Percentiles rank a stretch among this genome's conserved stretches.
These are phyloP conservation scores for Corythaeola cristata DNA, from an alignment of 2,113 vertebrate genomes.

Conservation along the genomic window DNA sequence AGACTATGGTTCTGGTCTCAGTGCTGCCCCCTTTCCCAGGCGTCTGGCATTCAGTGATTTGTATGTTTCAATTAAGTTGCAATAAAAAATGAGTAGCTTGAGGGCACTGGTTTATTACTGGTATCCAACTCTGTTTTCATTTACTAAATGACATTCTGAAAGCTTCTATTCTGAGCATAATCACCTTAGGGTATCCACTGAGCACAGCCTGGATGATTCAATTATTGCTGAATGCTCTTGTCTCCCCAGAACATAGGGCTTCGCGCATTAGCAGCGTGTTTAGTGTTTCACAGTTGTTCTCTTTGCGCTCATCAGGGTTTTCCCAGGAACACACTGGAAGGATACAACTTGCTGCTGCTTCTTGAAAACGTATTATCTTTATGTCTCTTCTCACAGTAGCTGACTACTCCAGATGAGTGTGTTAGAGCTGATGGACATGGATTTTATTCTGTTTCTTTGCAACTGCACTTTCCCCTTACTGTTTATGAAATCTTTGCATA, in stretches of 20 bases:
- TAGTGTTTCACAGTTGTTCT: constrained; percentile 38
- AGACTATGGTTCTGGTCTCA: constrained; percentile 27
- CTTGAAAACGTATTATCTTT: neutral
- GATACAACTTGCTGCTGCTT: neutral
- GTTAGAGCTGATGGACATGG: neutral
- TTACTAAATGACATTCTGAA: constrained; percentile 76
- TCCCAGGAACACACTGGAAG: neutral
- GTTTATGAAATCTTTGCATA: neutral
- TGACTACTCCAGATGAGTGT: neutral
- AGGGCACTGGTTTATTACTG: constrained; percentile 74
- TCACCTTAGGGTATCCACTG: constrained; percentile 69
- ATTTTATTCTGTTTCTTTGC: neutral
- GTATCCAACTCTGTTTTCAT: constrained; percentile 75
- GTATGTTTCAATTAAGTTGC: constrained; percentile 71
- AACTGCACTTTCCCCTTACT: neutral
- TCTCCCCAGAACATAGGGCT: constrained; percentile 39
- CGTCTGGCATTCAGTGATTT: constrained; percentile 60
- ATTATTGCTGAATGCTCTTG: constrained; percentile 64
- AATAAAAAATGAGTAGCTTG: constrained; percentile 72
- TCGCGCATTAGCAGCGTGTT: constrained; percentile 27
- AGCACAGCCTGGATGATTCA: constrained; percentile 66
- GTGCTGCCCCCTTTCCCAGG: constrained; percentile 36
- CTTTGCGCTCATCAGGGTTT: constrained; percentile 24
- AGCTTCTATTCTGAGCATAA: constrained; percentile 72
- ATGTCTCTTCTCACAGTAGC: neutral